phyloP scores from a whole-genome alignment of 1,140 invertebrate species.

The Caenorhabditis latens region DNA sequence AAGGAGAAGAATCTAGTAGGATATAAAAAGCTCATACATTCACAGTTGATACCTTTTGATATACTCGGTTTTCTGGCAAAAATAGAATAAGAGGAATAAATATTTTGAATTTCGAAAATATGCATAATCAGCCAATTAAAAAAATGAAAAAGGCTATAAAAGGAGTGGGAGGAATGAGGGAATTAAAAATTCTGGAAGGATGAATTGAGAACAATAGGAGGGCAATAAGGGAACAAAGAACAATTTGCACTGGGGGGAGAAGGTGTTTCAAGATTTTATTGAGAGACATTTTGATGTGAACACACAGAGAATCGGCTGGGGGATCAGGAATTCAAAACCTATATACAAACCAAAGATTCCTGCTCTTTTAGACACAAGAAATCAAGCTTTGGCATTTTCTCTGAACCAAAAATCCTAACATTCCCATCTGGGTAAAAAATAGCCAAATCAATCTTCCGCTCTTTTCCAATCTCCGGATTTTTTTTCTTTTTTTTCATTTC shows the following conservation, averaged over 20 bases:
- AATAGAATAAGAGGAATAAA: not conserved
- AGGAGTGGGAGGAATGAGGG: not conserved
- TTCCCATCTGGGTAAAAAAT: not conserved
- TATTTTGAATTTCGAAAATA: not conserved
- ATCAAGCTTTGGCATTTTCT: not conserved
- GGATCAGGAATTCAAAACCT: too few species aligned
- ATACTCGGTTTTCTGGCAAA: too few species aligned
- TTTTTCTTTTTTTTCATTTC: conserved; percentile 20
- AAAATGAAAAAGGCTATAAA: not conserved
- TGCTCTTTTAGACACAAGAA: not conserved
- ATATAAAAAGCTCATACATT: too few species aligned
- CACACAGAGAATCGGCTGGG: too few species aligned
- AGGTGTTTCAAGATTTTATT: too few species aligned
- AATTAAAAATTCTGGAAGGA: not conserved
- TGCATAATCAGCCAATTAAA: too few species aligned
- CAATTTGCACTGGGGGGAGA: not conserved
- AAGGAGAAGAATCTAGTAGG: not conserved
- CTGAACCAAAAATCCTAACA: not conserved
- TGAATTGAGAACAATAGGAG: not conserved
- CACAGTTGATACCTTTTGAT: too few species aligned
- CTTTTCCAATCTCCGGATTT: not conserved
- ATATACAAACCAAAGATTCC: too few species aligned
- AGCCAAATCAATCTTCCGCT: not conserved
- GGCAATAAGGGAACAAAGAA: not conserved
- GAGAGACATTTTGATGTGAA: too few species aligned